Base-by-base conservation (phyloP, 2,113 vertebrate species). In the Patagioenas fasciata region DNA sequence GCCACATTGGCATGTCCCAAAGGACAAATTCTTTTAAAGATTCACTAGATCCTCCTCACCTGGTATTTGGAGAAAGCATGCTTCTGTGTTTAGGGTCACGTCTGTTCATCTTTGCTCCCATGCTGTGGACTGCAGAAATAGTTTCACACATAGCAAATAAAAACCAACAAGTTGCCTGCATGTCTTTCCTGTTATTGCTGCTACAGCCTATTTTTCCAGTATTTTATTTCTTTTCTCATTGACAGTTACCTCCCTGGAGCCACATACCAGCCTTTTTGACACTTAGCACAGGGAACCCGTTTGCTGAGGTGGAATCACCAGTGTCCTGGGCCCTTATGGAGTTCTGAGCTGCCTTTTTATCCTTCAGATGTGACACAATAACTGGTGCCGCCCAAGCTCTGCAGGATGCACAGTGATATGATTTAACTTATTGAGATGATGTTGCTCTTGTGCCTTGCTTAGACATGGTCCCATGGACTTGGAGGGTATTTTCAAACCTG, bases 331-430 rank as follows among this genome's bases (percentile, higher is more conserved):
- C 21, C 42, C 29, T 15, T 47, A 14, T 2, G 4, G n/a, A 47
- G 23, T 57, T 74, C 56, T 65, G 65, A 60, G 24, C 34, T 67
- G 19, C 19, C 40, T 81, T 58, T 71, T 61, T 25, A 1, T 62
- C 19, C 70, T 72, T 58, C 77, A 71, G 11, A 36, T 79, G 58
- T 91, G 60, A 23, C 29, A 20, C 0, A 1, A 38, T n/a, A 67
- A 26, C 58, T 65, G 71, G 23, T 83, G 38, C 54, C 44, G 42
- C n/a, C 20, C 16, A 47, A 74, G 31, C 80, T 85, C 85, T 72
- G 57, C n/a, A 48, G 65, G 32, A 15, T 71, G 36, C 0, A 0
- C 15, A 85, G 1, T 25, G 54, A 66, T 58, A 61, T 1, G 5
- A 50, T 77, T 85, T 70, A 31, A 72, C 29, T 90, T 88, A 13